Percentiles rank a stretch among this genome's conserved stretches.
These are phyloP conservation scores for Cisticola juncidis DNA, from an alignment of 2,113 vertebrate species.

Conservation along the genomic window DNA sequence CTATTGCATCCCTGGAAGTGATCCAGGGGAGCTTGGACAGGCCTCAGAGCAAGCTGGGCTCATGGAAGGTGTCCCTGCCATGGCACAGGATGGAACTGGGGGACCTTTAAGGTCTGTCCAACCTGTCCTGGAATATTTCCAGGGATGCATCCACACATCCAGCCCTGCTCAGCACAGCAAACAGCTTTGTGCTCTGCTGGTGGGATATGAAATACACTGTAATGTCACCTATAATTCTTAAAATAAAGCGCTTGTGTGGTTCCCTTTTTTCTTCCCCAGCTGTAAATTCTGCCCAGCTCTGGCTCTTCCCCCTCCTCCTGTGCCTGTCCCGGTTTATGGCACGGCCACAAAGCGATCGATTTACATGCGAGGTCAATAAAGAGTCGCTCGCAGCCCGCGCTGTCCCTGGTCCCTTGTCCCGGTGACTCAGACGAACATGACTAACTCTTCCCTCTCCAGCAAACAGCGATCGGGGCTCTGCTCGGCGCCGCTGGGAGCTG, in stretches of 20 bases:
- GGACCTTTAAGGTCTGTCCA: not conserved
- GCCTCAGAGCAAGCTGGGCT: not conserved
- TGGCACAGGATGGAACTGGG: not conserved
- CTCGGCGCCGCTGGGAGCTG: not conserved
- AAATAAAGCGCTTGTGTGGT: not conserved
- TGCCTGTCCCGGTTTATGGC: not conserved
- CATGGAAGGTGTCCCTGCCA: not conserved
- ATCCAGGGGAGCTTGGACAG: not conserved
- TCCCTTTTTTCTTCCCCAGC: not conserved
- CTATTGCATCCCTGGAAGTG: not conserved
- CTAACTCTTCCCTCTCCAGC: conserved; percentile 22
- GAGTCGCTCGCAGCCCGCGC: not conserved
- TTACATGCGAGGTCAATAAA: not conserved
- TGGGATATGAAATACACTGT: not conserved
- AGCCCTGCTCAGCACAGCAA: not conserved
- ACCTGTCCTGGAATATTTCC: not conserved
- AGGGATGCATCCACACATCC: not conserved
- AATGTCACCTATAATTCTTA: not conserved
- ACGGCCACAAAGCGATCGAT: not conserved
- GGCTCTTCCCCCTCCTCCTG: not conserved
- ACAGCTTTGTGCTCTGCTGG: not conserved
- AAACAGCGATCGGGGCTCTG: not conserved
- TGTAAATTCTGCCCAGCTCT: not conserved
- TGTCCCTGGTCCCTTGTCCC: not conserved
- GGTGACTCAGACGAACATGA: conserved; percentile 13